Percentiles rank a stretch among this genome's conserved stretches.
These are phyloP conservation scores for Lycaena phlaeas DNA, from an alignment of 2,888 invertebrate genomes.

Conservation along the genomic window DNA sequence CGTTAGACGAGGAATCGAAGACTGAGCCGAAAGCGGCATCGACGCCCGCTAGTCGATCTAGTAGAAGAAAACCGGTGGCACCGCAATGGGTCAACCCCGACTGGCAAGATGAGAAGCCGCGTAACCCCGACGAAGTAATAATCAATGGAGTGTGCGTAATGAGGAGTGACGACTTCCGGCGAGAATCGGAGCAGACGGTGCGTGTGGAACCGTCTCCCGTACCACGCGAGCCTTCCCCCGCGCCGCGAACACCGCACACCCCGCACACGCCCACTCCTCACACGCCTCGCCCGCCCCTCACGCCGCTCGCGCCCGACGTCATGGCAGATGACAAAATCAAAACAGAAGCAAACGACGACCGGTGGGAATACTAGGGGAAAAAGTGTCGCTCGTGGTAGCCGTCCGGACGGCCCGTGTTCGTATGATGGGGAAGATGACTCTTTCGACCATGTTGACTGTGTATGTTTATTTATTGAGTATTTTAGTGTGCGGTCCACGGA, in stretches of 20 bases:
- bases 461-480: conserved; percentile 35
- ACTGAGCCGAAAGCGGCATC: conserved; percentile 70
- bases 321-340: conserved; percentile 68
- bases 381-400: conserved; percentile 1
- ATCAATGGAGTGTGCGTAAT: conserved; percentile 96
- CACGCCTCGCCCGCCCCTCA: conserved; percentile 30
- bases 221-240: conserved; percentile 58
- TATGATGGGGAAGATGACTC: conserved; percentile 16
- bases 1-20: conserved; percentile 74
- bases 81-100: conserved; percentile 98
- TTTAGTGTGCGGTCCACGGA: conserved; percentile 21
- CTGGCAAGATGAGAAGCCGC: conserved; percentile 82
- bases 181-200: conserved; percentile 79
- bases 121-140: conserved; percentile 83
- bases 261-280: conserved; percentile 30
- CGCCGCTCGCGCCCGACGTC: conserved; percentile 33
- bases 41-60: conserved; percentile 63
- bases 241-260: conserved; percentile 23
- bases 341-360: conserved; percentile 74
- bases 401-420: conserved; percentile 15
- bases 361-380: conserved; percentile 72
- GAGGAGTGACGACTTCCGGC: conserved; percentile 84
- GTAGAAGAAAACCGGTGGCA: conserved; percentile 93
- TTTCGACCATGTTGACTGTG: conserved; percentile 17
- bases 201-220: conserved; percentile 85